Evolutionary conservation across 1,140 invertebrate genomes (phyloP).

Genomic region (Sinella curviseta): DNA sequence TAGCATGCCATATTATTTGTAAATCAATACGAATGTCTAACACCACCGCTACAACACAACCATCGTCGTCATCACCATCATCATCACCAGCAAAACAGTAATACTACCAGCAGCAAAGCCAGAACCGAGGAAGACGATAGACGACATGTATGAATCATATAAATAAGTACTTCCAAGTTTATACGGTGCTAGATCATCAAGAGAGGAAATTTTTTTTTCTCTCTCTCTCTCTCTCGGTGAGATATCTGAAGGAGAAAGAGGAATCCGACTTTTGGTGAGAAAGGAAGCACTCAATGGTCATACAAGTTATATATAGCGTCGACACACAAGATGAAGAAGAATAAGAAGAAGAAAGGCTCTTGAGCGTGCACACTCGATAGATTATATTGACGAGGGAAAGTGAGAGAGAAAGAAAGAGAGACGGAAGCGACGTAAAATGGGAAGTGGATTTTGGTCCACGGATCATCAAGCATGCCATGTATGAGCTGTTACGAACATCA

Average conservation of each 20-base stretch:
- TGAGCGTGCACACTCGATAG: background rate
- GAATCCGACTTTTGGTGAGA: background rate
- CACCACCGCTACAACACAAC: background rate
- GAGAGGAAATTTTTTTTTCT: background rate
- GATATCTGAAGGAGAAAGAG: background rate
- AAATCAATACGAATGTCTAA: slow-evolving; percentile 18
- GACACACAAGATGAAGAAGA: background rate
- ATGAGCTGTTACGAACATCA: slow-evolving; percentile 18
- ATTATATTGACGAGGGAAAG: slow-evolving; percentile 2
- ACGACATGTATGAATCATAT: too few species aligned
- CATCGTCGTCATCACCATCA: background rate
- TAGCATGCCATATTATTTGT: slow-evolving; percentile 20
- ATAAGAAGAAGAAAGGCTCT: background rate
- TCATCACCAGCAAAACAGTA: too few species aligned
- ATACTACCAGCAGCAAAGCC: too few species aligned
- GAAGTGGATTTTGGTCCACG: background rate
- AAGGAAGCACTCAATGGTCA: slow-evolving; percentile 18
- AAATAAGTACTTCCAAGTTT: too few species aligned
- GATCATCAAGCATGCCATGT: slow-evolving; percentile 23
- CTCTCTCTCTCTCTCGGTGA: too few species aligned
- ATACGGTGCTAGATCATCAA: background rate
- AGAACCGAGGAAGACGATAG: too few species aligned
- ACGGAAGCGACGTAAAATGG: slow-evolving; percentile 20
- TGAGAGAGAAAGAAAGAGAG: background rate
- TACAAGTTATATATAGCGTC: background rate